Conservation (phyloP, 1,140 invertebrate genomes). For the Heliconius nattereri region DNA sequence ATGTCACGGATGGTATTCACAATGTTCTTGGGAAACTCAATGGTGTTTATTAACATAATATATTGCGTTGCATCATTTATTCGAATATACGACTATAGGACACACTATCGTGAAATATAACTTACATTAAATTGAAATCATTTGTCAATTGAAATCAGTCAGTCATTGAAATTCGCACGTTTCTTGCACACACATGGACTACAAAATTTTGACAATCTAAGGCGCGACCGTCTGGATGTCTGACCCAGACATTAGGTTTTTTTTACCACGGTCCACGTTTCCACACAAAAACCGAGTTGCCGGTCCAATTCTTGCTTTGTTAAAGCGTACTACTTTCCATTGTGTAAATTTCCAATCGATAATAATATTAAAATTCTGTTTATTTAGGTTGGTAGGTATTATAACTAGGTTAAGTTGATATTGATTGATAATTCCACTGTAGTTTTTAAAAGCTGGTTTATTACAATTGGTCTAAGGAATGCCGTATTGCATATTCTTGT, state of each 20-base stretch:
- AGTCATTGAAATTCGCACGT: constrained; percentile 44
- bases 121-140: constrained; percentile 44
- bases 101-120: constrained; percentile 19
- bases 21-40: constrained; percentile 34
- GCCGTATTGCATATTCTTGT: neutral
- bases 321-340: constrained; percentile 45
- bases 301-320: constrained; percentile 46
- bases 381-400: neutral
- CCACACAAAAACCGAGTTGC: constrained; percentile 48
- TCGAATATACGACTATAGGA: constrained; percentile 16
- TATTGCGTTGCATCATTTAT: constrained; percentile 36
- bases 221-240: constrained; percentile 46
- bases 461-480: neutral
- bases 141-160: constrained; percentile 37
- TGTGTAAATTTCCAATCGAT: constrained; percentile 30
- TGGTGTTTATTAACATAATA: constrained; percentile 27
- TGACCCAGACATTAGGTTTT: constrained; percentile 54
- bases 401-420: neutral
- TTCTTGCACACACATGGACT: constrained; percentile 29
- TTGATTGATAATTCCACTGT: neutral
- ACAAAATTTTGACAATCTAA: constrained; percentile 38
- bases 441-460: neutral
- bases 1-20: neutral
- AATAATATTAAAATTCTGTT: constrained; percentile 15
- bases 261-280: constrained; percentile 42